Evolutionary conservation across 2,113 vertebrate genomes (phyloP), one percentile per base, ranked within the genome.

Genomic region (Oceanites oceanicus): DNA sequence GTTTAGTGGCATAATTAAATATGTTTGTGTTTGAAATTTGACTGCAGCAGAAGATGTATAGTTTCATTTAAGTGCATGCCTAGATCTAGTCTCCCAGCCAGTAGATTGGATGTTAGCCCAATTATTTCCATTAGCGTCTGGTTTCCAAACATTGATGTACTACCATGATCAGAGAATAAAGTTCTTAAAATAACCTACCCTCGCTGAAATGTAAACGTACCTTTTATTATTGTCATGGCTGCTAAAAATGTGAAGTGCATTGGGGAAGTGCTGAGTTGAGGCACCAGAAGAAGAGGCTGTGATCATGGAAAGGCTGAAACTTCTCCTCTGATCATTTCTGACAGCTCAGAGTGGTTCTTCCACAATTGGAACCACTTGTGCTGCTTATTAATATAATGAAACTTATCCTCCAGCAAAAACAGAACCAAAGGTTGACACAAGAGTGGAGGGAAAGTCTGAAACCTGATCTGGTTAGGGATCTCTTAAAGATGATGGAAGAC

Each of bases 301-400:
- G 94, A 96, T 93, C 92, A 84, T 72, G 68, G 85, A 88, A 94
- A 95, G 76, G 79, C 86, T 90, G 89, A 90, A 97, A 96, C 71
- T 88, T 97, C 96, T 72, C 75, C 77, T 96, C 94, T 97, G 97
- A 97, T 97, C 87, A 90, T 77, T 98, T 96, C 77, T 97, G 97
- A 97, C 96, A 98, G 96, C 96, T 97, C 88, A 40, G 92, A 95
- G 94, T 91, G 92, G 90, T 94, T 95, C 95, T 94, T 95, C 88
- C 91, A 89, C 95, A 97, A 98, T 92, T 96, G 96, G 96, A 98
- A 97, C 95, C 97, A 97, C 90, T 97, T 97, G 97, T 96, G 97
- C 80, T 73, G 95, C 94, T 97, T 97, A 96, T 97, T 96, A 97
- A 97, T 96, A 86, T 94, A 96, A 97, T 97, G 97, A 97, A 98